Evolutionary conservation across 2,888 invertebrate species (phyloP), one percentile per base, ranked within the genome.

Genomic region (Xanthia togata): DNA sequence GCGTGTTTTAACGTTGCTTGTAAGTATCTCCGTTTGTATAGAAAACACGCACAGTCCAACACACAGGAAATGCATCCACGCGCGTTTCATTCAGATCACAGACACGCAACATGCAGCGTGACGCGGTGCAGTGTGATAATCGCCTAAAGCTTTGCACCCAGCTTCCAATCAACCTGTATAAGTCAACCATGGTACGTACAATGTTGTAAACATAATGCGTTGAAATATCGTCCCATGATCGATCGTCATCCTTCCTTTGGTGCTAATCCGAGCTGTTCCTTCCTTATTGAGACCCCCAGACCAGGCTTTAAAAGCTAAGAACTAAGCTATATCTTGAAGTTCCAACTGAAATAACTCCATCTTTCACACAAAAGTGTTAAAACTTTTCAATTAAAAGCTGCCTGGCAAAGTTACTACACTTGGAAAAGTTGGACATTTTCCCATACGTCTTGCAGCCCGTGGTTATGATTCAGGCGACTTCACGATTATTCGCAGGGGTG

Each of bases 401-500:
- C 57, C 67, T 67, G 67, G 44, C 55, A 71, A 81, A 77, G 74
- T 78, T 76, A 41, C n/a, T 50, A 64, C 59, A 55, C 50, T 50
- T 50, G 50, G 50, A 50, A 6, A 87, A 84, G 60, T 82, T 82
- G 31, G 74, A 85, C 83, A 79, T 59, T 31, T n/a, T 74, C 77
- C 80, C 82, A 89, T 89, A 82, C 76, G 84, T 88, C 84, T 89
- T 80, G 82, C 69, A 78, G 76, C 71, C 78, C 76, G 81, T 70
- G 88, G 87, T 72, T 84, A 83, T 89, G 88, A 89, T 84, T 89
- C 89, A 88, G 76, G 70, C 62, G 76, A 72, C 75, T 83, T 82
- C 80, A 78, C 82, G 80, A 84, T 74, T 82, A 84, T 81, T 82
- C 78, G 83, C 77, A 76, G 84, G 87, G 91, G 90, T 88, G 91